These are phyloP conservation scores for Catalaphyllia jardinei DNA, from an alignment of 64 coral and sea anemone species.

Conservation along the genomic window DNA sequence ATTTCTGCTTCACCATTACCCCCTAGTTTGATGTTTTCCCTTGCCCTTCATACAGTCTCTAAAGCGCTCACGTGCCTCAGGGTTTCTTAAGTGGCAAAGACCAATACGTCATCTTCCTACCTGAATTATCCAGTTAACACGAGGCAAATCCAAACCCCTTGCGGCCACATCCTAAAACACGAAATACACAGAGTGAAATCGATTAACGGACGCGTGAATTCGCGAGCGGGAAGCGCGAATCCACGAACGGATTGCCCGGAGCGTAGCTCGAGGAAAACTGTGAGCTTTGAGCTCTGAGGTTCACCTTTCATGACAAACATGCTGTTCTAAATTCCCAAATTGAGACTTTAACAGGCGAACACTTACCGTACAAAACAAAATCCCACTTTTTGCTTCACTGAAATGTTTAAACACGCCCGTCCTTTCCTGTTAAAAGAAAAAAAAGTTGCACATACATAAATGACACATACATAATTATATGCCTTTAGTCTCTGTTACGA, in stretches of 20 bases:
- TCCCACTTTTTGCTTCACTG: conserved; percentile 57
- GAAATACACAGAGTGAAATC: background rate
- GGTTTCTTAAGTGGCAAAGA: too few species aligned
- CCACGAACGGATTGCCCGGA: too few species aligned
- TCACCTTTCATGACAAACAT: background rate
- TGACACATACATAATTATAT: too few species aligned
- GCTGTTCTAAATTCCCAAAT: background rate
- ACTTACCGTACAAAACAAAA: conserved; percentile 91
- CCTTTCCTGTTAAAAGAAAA: conserved; percentile 57
- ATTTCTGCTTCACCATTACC: too few species aligned
- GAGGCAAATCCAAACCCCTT: conserved; percentile 82
- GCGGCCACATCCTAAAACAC: conserved; percentile 82
- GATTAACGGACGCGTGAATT: too few species aligned
- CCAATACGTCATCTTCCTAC: conserved; percentile 18
- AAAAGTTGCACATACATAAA: background rate
- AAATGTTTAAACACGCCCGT: conserved; percentile 82
- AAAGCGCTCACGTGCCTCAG: too few species aligned
- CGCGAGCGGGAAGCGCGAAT: too few species aligned
- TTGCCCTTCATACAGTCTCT: too few species aligned
- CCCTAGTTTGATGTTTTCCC: too few species aligned
- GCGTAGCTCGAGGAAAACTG: too few species aligned
- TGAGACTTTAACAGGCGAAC: background rate
- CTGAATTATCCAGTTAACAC: conserved; percentile 93
- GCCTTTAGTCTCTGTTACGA: too few species aligned
- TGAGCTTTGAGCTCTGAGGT: too few species aligned